Percentiles rank a stretch among this genome's conserved stretches.
phyloP scores from a whole-genome alignment of 2,797 vertebrate species.

The Sebastes iracundus region DNA sequence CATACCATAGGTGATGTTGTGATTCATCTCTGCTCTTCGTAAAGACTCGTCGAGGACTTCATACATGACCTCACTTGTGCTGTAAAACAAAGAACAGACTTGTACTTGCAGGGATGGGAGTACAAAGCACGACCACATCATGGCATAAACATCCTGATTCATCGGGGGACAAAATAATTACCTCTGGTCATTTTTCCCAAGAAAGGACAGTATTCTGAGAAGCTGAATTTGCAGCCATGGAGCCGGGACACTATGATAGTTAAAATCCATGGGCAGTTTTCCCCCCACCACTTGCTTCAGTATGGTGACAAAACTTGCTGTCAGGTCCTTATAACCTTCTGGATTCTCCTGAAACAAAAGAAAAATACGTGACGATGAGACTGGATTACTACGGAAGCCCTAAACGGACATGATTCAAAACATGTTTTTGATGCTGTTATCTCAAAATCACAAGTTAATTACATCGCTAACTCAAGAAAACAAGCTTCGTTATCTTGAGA shows the following conservation, averaged over 20 bases:
- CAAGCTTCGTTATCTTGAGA: too few relatives aligned
- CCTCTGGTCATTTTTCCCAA: slow-evolving; percentile 95
- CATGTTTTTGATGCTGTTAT: too few relatives aligned
- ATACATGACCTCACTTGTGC: slow-evolving; percentile 94
- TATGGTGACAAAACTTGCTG: slow-evolving; percentile 93
- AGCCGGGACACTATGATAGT: slow-evolving; percentile 95
- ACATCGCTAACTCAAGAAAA: too few relatives aligned
- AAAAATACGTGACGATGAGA: neutral
- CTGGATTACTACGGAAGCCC: too few relatives aligned
- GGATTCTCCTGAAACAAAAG: slow-evolving; percentile 86
- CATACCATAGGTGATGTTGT: slow-evolving; percentile 97
- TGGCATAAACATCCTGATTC: neutral
- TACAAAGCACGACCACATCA: neutral
- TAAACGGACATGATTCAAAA: neutral
- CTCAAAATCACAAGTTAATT: too few relatives aligned
- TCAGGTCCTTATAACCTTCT: slow-evolving; percentile 91
- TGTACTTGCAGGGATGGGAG: neutral
- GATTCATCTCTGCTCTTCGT: slow-evolving; percentile 96
- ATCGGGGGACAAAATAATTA: slow-evolving; percentile 35
- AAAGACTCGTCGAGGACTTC: slow-evolving; percentile 97
- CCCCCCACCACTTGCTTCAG: slow-evolving; percentile 96
- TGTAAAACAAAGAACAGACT: slow-evolving; percentile 72
- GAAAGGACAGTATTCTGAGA: slow-evolving; percentile 90
- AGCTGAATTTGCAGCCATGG: slow-evolving; percentile 99
- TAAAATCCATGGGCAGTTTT: slow-evolving; percentile 95